Base-by-base conservation (phyloP, 2,888 invertebrate species). In the Macrophya annulata region DNA sequence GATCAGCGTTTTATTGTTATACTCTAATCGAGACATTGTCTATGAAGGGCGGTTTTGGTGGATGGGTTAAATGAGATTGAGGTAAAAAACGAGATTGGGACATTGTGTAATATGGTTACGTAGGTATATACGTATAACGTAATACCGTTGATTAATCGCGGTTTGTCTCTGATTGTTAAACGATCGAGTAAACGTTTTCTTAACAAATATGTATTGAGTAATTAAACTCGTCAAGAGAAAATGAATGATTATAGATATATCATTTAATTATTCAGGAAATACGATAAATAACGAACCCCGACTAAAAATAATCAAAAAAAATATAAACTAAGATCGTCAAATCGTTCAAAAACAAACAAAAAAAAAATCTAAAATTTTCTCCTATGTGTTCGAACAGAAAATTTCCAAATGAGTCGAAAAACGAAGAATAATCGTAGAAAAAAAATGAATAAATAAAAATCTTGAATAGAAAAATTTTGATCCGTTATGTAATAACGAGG, bases 1-100 rank as follows among this genome's bases (percentile, higher is more conserved):
- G 43, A 72, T 72, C 72, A 72, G 40, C 72, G 87, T 51, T 86
- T 89, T 90, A 31, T 31, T 31, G 31, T 90, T 90, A 90, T 91
- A 87, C 87, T 88, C 90, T 91, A 91, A 91, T 91, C 91, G 89
- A 88, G 88, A 90, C 87, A 91, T 91, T 91, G 91, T 91, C 88
- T 89, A 88, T 87, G 89, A 87, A 85, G 77, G 86, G 86, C 84
- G 86, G 76, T 62, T 71, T 76, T 31, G 84, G 74, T 82, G 81
- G 83, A 82, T 59, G 85, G 89, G 88, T 89, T 87, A 87, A 88
- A 87, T 87, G 86, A 88, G 89, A 89, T 31, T 89, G 92, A 92
- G 92, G 92, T n/a, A n/a, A 92, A 92, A 86, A 89, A 88, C 89
- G 87, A 87, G 88, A 71, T 71, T 62, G 25, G 62, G 25, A 25